Base-by-base conservation (phyloP, 1,140 invertebrate genomes). In the Neodiprion virginianus region DNA sequence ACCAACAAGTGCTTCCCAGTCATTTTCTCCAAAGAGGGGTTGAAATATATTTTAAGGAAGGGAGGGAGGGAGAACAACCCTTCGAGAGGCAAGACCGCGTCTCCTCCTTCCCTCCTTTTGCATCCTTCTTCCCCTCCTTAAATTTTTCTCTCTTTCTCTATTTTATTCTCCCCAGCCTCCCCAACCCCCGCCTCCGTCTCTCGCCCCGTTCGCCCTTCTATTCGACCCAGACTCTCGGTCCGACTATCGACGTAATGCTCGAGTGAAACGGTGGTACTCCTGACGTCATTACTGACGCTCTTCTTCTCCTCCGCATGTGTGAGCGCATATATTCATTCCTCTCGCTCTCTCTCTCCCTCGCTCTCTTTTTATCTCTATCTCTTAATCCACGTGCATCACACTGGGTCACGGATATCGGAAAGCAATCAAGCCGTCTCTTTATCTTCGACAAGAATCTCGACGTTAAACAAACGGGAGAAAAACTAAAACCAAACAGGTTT, bases 41-140 rank as follows among this genome's bases (percentile, higher is more conserved):
- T 14, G 61, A 65, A 65, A 65, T 14, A 65, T 65, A 65, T 65
- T 65, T 14, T 65, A 14, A 21, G 61, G 12, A 65, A 7, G 61
- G 17, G 4, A 14, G 17, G 4, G 4, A 21, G 1, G 4, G 61
- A 65, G 17, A 65, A 65, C 12, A 40, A 40, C 28, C 28, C 28
- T 40, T 40, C 28, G 28, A 40, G 28, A 40, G 28, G 28, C 28
- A 40, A 40, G 28, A 3, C 28, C 14, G 40, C 7, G 14, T 17
- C 12, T 47, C 21, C 49, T 72, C 70, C 50, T 67, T 49, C 69
- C 70, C 48, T 61, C 21, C 48, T 17, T 67, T 49, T 53, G 53
- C 48, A 21, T 47, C 50, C 23, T 49, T 3, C n/a, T 67, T 23
- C 69, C 49, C 49, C 11, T 21, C 11, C 72, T n/a, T 75, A 21